These are phyloP conservation scores for Leptosomus discolor DNA, from an alignment of 2,113 vertebrate genomes.

Conservation along the genomic window DNA sequence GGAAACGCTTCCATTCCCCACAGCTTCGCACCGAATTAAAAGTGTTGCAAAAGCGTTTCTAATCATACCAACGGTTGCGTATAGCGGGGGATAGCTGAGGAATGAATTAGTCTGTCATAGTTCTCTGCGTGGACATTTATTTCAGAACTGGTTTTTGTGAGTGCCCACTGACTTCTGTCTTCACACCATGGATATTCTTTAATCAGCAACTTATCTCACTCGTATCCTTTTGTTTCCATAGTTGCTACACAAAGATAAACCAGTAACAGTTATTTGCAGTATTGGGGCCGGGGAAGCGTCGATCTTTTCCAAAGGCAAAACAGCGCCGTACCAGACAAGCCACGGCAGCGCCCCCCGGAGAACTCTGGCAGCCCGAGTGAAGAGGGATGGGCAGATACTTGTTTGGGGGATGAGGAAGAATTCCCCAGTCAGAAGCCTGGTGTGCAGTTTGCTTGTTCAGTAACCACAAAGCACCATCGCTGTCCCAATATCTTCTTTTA, in stretches of 20 bases:
- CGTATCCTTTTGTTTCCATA: not conserved
- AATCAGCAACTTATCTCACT: not conserved
- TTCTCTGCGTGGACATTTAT: not conserved
- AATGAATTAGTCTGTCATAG: not conserved
- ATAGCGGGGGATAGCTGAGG: not conserved
- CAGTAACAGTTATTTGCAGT: not conserved
- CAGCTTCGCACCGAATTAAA: not conserved
- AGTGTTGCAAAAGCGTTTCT: not conserved
- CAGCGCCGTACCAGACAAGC: not conserved
- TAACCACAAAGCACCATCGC: not conserved
- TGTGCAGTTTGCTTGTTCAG: not conserved
- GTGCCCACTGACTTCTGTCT: not conserved
- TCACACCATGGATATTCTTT: not conserved
- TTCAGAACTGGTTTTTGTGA: not conserved
- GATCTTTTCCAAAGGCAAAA: not conserved
- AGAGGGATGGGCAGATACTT: not conserved
- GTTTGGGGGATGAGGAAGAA: not conserved
- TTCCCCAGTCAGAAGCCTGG: not conserved
- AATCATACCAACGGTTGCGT: not conserved
- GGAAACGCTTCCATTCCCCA: not conserved
- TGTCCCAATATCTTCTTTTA: not conserved
- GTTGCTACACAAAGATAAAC: not conserved
- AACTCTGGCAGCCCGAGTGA: not conserved
- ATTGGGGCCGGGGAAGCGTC: fast-evolving
- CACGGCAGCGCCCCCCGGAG: not conserved